A percentile compares a stretch with the other conserved stretches of the same genome.
Conservation (phyloP, 2,113 vertebrate genomes). For the Alligator mississippiensis region DNA sequence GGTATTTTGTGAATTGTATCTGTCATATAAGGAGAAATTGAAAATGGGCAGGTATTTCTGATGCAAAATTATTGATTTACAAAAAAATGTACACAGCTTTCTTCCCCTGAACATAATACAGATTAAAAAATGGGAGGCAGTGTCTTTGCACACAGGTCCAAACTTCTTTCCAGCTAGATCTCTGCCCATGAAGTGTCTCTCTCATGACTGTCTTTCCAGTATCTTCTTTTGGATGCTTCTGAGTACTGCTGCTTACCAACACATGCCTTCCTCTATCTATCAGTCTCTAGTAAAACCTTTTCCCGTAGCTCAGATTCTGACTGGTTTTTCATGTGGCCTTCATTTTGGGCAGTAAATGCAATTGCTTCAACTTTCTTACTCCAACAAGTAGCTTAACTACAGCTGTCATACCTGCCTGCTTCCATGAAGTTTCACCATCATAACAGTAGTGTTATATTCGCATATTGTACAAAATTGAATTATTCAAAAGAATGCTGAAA, state of each 20-base stretch:
- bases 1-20: not conserved
- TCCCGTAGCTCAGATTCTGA: not conserved
- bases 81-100: not conserved
- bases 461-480: not conserved
- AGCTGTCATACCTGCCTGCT: not conserved
- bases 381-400: not conserved
- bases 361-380: not conserved
- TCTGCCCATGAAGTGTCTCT: not conserved
- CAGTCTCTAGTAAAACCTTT: not conserved
- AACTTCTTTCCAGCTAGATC: not conserved
- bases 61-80: not conserved
- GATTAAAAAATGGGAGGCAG: not conserved
- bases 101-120: not conserved
- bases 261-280: not conserved
- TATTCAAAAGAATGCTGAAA: not conserved
- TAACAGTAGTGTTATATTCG: not conserved
- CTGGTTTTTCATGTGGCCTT: not conserved
- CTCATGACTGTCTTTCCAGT: not conserved
- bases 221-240: not conserved
- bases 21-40: not conserved
- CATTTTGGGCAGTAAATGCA: not conserved
- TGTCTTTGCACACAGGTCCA: not conserved
- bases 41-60: not conserved
- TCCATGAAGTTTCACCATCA: not conserved
- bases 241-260: not conserved